Conservation (phyloP, 64 coral and sea anemone species). For the Astreopora myriophthalma region DNA sequence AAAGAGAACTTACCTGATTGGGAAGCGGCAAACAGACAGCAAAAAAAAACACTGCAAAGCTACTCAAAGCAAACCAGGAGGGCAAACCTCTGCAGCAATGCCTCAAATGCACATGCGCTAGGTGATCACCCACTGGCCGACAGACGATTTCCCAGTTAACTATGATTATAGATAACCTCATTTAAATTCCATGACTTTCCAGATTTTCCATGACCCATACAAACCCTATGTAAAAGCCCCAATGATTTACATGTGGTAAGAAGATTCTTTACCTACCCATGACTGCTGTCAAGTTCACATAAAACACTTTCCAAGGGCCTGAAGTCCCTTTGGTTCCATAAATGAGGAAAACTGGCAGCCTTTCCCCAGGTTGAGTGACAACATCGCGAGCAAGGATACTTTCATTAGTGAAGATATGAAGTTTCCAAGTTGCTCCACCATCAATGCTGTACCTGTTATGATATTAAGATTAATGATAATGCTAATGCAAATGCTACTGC, state of each 20-base stretch:
- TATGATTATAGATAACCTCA: no score
- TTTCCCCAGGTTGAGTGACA: slow-evolving; percentile 45
- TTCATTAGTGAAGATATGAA: not conserved
- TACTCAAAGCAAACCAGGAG: no score
- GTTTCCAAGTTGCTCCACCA: slow-evolving; percentile 22
- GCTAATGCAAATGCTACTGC: not conserved
- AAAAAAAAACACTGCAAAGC: no score
- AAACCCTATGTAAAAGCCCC: no score
- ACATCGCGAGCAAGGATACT: slow-evolving; percentile 41
- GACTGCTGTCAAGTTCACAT: slow-evolving; percentile 43
- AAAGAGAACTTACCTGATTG: no score
- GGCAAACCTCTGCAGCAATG: no score
- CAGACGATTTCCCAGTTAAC: no score
- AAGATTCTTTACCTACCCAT: not conserved
- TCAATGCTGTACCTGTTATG: slow-evolving; percentile 39
- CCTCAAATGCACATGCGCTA: no score
- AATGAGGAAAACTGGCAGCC: slow-evolving; percentile 42
- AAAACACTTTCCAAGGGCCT: slow-evolving; percentile 20
- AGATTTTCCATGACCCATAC: no score
- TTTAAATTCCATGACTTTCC: no score
- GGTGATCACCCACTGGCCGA: no score
- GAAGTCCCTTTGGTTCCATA: not conserved
- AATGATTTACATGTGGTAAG: not conserved
- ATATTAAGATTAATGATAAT: not conserved
- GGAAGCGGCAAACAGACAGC: no score